phyloP scores from a whole-genome alignment of 2,113 vertebrate species.

The Scatophagus argus region DNA sequence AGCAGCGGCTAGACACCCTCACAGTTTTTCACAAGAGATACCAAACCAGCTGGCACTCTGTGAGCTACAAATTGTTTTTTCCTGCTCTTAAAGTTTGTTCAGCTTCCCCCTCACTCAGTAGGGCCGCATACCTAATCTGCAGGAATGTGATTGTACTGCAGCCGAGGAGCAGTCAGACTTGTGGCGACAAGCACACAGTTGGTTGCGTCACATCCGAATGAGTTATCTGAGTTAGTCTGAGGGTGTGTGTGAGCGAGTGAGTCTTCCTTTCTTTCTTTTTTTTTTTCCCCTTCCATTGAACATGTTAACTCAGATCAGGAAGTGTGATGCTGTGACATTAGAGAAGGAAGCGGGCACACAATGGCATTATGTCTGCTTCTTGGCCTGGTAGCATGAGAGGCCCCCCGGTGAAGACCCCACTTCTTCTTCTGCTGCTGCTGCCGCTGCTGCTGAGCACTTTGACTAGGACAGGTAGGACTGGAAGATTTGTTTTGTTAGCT shows the following conservation, averaged over 20 bases:
- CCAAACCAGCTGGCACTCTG: slow-evolving; percentile 6
- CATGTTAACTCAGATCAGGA: slow-evolving; percentile 88
- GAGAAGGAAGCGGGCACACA: slow-evolving; percentile 66
- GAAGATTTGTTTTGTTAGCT: not conserved
- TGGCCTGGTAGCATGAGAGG: slow-evolving; percentile 70
- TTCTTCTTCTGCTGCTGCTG: slow-evolving; percentile 58
- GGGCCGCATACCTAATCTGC: slow-evolving; percentile 56
- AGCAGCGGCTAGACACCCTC: not conserved
- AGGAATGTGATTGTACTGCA: slow-evolving; percentile 68
- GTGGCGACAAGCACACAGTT: slow-evolving; percentile 88
- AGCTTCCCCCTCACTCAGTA: slow-evolving; percentile 25
- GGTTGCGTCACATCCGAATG: slow-evolving; percentile 93
- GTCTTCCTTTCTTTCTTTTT: slow-evolving; percentile 7
- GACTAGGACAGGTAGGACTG: slow-evolving; percentile 78
- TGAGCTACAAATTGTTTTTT: slow-evolving; percentile 32
- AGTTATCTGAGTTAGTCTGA: slow-evolving; percentile 68
- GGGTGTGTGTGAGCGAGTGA: slow-evolving; percentile 46
- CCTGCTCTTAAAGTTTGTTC: slow-evolving; percentile 33
- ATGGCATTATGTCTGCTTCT: slow-evolving; percentile 75
- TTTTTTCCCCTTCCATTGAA: slow-evolving; percentile 28
- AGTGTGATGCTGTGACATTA: slow-evolving; percentile 82
- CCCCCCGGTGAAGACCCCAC: slow-evolving; percentile 63
- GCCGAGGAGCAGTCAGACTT: slow-evolving; percentile 67
- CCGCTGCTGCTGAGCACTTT: slow-evolving; percentile 61
- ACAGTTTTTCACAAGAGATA: not conserved